A percentile compares a stretch with the other conserved stretches of the same genome.
Evolutionary conservation across 2,797 vertebrate genomes (phyloP).

Genomic region (Diceros bicornis): DNA sequence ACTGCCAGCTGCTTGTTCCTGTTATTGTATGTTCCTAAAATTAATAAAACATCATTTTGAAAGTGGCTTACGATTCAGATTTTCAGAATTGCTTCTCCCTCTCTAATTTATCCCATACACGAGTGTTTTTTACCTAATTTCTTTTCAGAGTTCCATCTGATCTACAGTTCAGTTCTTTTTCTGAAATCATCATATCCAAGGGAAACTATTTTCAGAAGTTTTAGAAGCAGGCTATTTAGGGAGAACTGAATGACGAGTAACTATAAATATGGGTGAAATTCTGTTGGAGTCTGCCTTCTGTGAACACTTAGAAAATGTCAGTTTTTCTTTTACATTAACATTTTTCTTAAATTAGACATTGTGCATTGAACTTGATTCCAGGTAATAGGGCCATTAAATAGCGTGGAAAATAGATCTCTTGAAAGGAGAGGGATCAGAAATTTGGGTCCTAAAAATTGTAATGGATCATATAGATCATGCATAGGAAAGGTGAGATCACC

Average conservation of each 20-base stretch:
- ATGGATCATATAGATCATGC: background rate
- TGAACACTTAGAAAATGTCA: constrained; percentile 22
- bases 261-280: background rate
- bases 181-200: background rate
- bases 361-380: background rate
- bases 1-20: background rate
- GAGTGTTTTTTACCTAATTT: background rate
- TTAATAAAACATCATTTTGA: background rate
- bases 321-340: background rate
- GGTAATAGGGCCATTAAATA: background rate
- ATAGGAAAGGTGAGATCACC: fast-evolving
- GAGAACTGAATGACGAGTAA: background rate
- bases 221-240: background rate
- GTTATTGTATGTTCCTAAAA: background rate
- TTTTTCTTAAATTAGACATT: constrained; percentile 63
- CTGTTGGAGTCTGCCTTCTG: background rate
- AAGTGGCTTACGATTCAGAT: background rate
- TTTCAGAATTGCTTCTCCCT: background rate
- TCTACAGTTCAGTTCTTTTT: background rate
- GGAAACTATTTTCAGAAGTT: background rate
- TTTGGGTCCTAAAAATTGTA: background rate
- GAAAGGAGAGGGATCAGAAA: background rate
- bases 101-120: background rate
- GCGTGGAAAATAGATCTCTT: background rate
- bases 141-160: background rate